phyloP scores from a whole-genome alignment of 2,797 vertebrate species.

The Crocodylus rhombifer region DNA sequence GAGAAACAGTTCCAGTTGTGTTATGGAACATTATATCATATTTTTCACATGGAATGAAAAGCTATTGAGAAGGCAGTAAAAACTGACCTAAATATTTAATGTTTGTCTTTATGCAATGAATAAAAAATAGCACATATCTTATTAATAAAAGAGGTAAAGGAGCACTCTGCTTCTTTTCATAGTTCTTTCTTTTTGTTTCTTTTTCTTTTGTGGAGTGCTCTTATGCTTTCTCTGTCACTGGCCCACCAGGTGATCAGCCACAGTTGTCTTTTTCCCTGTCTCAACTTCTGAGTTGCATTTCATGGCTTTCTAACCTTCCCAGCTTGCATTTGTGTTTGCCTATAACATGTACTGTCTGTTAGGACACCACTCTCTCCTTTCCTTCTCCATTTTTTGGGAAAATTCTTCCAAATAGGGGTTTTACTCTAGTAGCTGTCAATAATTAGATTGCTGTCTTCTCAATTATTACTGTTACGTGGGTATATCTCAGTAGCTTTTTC shows the following conservation, averaged over 20 bases:
- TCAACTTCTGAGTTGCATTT: background rate
- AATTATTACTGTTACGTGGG: background rate
- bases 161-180: too few relatives aligned
- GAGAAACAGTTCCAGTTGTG: too few relatives aligned
- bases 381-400: too few relatives aligned
- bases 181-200: background rate
- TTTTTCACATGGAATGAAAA: background rate
- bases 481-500: background rate
- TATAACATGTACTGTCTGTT: background rate
- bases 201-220: background rate
- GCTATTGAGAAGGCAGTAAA: background rate
- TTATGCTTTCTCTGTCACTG: background rate
- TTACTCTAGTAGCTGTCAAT: background rate
- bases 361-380: too few relatives aligned
- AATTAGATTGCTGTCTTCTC: background rate
- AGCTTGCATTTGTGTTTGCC: background rate
- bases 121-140: too few relatives aligned
- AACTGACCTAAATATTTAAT: background rate
- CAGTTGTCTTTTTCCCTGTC: background rate
- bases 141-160: too few relatives aligned
- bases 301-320: background rate
- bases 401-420: too few relatives aligned
- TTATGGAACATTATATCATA: too few relatives aligned
- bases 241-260: background rate
- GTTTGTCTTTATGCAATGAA: too few relatives aligned